Evolutionary conservation across 92 coral and sea anemone genomes (phyloP).

Genomic region (Isaurus tuberculatus): DNA sequence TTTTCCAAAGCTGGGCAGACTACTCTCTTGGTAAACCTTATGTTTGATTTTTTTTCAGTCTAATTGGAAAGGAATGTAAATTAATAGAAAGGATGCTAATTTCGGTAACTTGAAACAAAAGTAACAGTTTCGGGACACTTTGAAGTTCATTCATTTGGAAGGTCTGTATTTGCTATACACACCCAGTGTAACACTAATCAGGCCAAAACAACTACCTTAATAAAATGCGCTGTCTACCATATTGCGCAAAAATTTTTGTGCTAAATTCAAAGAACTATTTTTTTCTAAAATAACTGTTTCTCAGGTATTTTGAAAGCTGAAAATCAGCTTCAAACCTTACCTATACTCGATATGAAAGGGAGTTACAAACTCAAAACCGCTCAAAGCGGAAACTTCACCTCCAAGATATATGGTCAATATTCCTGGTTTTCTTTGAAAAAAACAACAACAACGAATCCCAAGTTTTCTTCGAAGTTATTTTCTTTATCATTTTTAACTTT

Average conservation of each 20-base stretch:
- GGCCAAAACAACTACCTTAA: background rate
- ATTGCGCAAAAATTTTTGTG: background rate
- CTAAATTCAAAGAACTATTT: too few relatives aligned
- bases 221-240: background rate
- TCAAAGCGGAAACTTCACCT: too few relatives aligned
- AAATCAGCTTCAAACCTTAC: too few relatives aligned
- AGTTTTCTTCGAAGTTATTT: background rate
- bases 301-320: too few relatives aligned
- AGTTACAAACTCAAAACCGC: too few relatives aligned
- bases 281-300: too few relatives aligned
- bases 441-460: too few relatives aligned
- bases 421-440: too few relatives aligned
- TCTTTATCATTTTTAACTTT: background rate
- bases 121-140: background rate
- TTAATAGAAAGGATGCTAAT: background rate
- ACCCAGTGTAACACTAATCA: background rate
- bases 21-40: background rate
- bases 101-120: background rate
- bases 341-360: too few relatives aligned
- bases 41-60: background rate
- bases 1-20: background rate
- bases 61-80: background rate
- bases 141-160: background rate
- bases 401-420: too few relatives aligned
- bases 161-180: background rate